These are phyloP conservation scores for Oxyruncus cristatus DNA, from an alignment of 2,113 vertebrate genomes.

Conservation along the genomic window DNA sequence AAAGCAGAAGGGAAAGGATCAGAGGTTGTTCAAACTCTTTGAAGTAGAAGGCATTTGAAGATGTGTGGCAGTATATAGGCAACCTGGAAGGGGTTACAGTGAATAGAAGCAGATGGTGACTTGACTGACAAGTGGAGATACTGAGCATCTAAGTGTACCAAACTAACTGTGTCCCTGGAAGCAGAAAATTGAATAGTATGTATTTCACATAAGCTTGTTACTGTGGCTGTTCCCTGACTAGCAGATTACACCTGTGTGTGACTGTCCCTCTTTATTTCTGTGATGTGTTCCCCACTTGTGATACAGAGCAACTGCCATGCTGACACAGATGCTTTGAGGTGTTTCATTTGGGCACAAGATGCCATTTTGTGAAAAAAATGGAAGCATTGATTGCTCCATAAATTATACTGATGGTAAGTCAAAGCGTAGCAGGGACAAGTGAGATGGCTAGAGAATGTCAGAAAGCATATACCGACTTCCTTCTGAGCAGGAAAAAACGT, in stretches of 20 bases:
- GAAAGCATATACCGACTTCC: neutral
- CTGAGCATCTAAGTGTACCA: neutral
- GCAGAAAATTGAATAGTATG: neutral
- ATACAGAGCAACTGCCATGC: neutral
- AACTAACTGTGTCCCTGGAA: neutral
- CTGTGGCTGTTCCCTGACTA: neutral
- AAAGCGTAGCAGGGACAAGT: neutral
- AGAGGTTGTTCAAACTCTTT: neutral
- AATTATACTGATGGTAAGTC: neutral
- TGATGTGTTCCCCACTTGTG: neutral
- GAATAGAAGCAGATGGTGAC: conserved; percentile 32
- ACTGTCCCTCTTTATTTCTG: neutral
- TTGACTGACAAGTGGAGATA: conserved; percentile 28
- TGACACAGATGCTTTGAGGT: neutral
- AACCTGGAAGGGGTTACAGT: neutral
- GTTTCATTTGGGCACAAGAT: neutral
- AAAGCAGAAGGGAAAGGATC: neutral
- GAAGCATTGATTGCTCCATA: neutral
- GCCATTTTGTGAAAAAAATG: conserved; percentile 1
- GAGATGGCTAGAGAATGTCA: neutral
- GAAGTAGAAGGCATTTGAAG: conserved; percentile 26
- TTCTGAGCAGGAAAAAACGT: neutral
- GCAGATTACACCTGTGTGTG: neutral
- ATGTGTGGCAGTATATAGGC: neutral
- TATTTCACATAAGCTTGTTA: neutral